Conservation (phyloP, 1,140 invertebrate genomes). For the Microplitis mediator region DNA sequence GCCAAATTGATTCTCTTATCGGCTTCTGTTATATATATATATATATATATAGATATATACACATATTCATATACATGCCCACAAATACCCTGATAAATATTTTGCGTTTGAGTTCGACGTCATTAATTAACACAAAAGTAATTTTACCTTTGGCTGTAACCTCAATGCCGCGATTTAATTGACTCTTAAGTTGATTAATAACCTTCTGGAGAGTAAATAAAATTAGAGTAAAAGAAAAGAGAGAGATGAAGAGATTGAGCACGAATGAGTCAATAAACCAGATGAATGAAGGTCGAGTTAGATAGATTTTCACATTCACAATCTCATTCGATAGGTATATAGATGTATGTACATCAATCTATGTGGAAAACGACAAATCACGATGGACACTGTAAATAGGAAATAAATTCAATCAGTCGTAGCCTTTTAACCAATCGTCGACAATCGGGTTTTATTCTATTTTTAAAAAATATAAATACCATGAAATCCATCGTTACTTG, state of each 20-base stretch:
- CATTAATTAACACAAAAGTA: not conserved
- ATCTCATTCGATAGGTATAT: not conserved
- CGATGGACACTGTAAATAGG: conserved; percentile 16
- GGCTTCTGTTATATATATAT: not conserved
- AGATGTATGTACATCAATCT: conserved; percentile 9
- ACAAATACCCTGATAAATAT: not conserved
- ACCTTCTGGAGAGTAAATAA: no score
- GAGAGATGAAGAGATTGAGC: not conserved
- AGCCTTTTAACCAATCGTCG: conserved; percentile 3
- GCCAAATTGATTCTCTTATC: conserved; percentile 5
- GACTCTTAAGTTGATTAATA: conserved; percentile 1
- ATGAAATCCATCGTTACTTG: not conserved
- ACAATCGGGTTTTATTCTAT: not conserved
- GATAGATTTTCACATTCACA: conserved; percentile 7
- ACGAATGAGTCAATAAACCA: conserved; percentile 4
- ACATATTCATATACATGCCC: no score
- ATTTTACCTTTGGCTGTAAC: not conserved
- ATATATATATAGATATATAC: not conserved
- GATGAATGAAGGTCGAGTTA: conserved; percentile 5
- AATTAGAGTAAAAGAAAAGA: not conserved
- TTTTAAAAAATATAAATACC: not conserved
- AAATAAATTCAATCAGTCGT: conserved; percentile 18
- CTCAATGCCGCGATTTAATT: not conserved
- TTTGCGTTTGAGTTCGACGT: not conserved
- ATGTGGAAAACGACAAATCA: conserved; percentile 9